phyloP scores from a whole-genome alignment of 1,140 invertebrate genomes.

The Neomicropteryx cornuta region DNA sequence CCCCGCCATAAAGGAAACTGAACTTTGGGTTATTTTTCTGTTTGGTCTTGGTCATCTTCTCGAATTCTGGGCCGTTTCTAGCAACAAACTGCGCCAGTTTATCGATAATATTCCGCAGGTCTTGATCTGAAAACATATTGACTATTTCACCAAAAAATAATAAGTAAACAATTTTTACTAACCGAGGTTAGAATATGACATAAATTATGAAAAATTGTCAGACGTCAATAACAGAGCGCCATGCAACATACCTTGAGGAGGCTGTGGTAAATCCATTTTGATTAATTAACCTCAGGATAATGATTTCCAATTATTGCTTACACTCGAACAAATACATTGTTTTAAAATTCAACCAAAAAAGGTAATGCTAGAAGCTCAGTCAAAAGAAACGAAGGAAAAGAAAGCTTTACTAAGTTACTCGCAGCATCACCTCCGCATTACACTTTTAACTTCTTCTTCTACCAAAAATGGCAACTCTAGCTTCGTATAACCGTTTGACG shows the following conservation, averaged over 20 bases:
- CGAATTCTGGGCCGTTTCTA: slow-evolving; percentile 96
- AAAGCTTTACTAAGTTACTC: no score
- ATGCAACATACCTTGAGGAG: slow-evolving; percentile 31
- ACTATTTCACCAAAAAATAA: not conserved
- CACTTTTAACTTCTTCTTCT: no score
- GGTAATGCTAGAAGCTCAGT: no score
- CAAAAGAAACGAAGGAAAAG: no score
- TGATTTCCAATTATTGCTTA: no score
- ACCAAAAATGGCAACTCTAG: no score
- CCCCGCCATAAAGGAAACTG: slow-evolving; percentile 92
- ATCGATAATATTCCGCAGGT: slow-evolving; percentile 93
- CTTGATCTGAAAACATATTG: slow-evolving; percentile 57
- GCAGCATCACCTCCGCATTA: no score
- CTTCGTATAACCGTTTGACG: no score
- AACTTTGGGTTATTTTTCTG: slow-evolving; percentile 97
- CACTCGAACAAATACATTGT: no score
- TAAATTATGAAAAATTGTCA: slow-evolving; percentile 2
- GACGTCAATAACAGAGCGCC: no score
- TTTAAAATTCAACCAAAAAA: no score
- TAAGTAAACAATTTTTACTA: slow-evolving; percentile 5
- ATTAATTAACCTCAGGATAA: no score
- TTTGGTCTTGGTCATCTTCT: slow-evolving; percentile 96
- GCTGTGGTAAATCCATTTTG: slow-evolving; percentile 32
- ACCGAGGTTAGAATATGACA: not conserved
- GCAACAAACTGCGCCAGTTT: slow-evolving; percentile 97